Conservation (phyloP, 2,888 invertebrate species). For the Gastrophysa polygoni region DNA sequence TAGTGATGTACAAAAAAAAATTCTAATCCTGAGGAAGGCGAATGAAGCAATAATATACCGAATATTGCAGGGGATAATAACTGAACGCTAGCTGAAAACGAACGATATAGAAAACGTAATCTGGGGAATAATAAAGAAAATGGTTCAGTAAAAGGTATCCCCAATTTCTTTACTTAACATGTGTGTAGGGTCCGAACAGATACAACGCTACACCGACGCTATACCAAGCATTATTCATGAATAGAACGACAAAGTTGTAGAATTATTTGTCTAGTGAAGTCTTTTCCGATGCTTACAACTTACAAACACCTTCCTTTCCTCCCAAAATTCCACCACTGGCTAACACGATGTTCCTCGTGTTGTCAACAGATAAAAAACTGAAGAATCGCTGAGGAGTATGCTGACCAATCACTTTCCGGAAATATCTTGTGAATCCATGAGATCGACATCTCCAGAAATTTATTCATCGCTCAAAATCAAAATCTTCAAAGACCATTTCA, state of each 20-base stretch:
- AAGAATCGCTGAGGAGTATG: background rate
- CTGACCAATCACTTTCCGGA: background rate
- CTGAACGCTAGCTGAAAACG: background rate
- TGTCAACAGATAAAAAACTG: too few species aligned
- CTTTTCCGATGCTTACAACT: too few species aligned
- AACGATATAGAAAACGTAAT: background rate
- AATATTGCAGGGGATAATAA: too few species aligned
- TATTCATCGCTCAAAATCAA: background rate
- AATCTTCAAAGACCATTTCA: constrained; percentile 1
- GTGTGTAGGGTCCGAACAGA: background rate
- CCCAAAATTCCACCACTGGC: too few species aligned
- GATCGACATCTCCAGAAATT: background rate
- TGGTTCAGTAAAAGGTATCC: background rate
- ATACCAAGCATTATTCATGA: too few species aligned
- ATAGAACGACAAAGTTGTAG: too few species aligned
- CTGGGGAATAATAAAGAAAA: background rate
- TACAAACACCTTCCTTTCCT: too few species aligned
- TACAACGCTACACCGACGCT: too few species aligned
- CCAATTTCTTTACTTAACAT: background rate
- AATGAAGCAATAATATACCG: too few species aligned
- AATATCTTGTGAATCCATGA: background rate
- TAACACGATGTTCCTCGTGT: too few species aligned
- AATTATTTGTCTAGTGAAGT: too few species aligned
- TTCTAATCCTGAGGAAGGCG: too few species aligned
- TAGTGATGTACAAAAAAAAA: background rate